Evolutionary conservation across 2,888 invertebrate species (phyloP), one percentile per base, ranked within the genome.

Genomic region (Trypoxylon attenuatum): DNA sequence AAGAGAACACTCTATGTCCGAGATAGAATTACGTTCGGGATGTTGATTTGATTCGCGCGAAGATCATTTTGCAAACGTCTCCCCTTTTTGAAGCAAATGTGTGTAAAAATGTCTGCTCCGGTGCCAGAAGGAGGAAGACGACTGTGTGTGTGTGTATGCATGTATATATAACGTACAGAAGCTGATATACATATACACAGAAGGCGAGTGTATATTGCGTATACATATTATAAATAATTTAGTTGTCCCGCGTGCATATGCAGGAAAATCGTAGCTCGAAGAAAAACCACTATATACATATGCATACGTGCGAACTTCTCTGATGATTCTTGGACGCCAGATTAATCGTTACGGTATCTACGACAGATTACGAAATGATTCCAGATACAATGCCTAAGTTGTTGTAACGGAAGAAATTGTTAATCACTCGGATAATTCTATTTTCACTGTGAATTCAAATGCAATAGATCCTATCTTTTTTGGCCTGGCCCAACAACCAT

Each of bases 241-340:
- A 60, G 52, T 27, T 38, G 55, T 51, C 59, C 65, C 51, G 23
- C 64, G 59, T 58, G 56, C 65, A 65, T 69, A 71, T 62, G 68
- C 67, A 68, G 51, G 65, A 41, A 53, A 42, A 49, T 5, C 42
- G 55, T 68, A 51, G 54, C 54, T 42, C 18, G 55, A 59, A 56
- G 51, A 67, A n/a, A n/a, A 65, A 46, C 59, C 62, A 71, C 68
- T 72, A 67, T 72, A 71, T 58, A 69, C 64, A 69, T 55, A 69
- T 65, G 69, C 57, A 63, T 65, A 62, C 45, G 61, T 25, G 33
- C 33, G n/a, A 13, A 13, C 5, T 33, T 33, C 33, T 10, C 33
- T 10, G 13, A 33, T 33, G 2, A 6, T 33, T 1, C 33, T 33
- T 3, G n/a, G n/a, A 33, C 4, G 13, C 10, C 25, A 33, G 10